These are phyloP conservation scores for Diploptera punctata DNA, from an alignment of 2,888 invertebrate genomes.

Conservation along the genomic window DNA sequence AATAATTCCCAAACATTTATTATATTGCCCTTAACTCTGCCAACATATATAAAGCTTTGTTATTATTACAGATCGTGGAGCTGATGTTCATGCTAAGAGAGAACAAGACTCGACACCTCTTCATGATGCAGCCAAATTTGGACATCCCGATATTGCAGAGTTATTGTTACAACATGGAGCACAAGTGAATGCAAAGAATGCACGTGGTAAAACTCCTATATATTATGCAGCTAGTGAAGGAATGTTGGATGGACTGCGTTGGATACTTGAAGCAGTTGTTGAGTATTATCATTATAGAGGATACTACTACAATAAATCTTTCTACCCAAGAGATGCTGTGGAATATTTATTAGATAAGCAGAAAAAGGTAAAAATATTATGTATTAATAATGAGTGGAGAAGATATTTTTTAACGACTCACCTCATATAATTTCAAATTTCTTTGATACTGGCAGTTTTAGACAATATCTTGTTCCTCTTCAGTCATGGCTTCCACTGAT, in stretches of 20 bases:
- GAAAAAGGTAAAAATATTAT: too few relatives aligned
- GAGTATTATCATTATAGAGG: background rate
- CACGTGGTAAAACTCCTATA: background rate
- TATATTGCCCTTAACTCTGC: too few relatives aligned
- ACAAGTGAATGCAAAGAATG: background rate
- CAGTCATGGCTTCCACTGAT: too few relatives aligned
- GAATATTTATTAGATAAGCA: background rate
- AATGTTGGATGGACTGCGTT: background rate
- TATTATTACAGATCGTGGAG: background rate
- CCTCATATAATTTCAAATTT: too few relatives aligned
- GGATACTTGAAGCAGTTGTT: background rate
- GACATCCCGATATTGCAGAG: background rate
- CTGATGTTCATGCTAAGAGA: background rate
- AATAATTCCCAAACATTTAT: too few relatives aligned
- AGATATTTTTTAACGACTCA: too few relatives aligned
- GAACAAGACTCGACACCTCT: background rate
- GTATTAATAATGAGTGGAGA: too few relatives aligned
- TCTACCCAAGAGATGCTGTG: background rate
- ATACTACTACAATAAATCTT: background rate
- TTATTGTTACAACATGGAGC: background rate
- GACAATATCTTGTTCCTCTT: too few relatives aligned
- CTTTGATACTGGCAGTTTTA: too few relatives aligned
- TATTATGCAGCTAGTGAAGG: background rate
- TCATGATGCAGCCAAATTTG: background rate
- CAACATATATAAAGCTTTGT: too few relatives aligned